Conservation (phyloP, 2,888 invertebrate genomes). For the Oeneis ivallda region DNA sequence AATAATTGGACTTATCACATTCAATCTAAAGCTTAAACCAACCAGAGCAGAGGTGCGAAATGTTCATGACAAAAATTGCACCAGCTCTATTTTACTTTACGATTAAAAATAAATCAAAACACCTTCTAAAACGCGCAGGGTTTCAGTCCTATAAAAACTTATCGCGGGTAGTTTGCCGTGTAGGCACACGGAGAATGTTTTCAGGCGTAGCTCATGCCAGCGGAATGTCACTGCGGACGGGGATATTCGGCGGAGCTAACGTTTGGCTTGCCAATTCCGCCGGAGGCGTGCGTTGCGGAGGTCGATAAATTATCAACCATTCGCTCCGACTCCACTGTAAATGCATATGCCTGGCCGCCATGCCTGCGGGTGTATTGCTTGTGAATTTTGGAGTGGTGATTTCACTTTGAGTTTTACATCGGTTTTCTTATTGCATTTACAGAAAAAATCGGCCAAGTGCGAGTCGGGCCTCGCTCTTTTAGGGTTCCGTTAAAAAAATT, state of each 20-base stretch:
- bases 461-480: too few species aligned
- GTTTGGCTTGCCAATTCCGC: slow-evolving; percentile 21
- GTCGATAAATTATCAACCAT: slow-evolving; percentile 21
- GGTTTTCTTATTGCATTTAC: too few species aligned
- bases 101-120: too few species aligned
- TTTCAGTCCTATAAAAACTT: not conserved
- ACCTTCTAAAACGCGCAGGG: too few species aligned
- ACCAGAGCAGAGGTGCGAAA: too few species aligned
- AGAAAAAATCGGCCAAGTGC: too few species aligned
- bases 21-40: too few species aligned
- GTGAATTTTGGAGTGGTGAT: slow-evolving; percentile 2
- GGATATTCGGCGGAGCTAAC: slow-evolving; percentile 9
- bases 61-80: too few species aligned
- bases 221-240: slow-evolving; percentile 13
- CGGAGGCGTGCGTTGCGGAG: slow-evolving; percentile 5
- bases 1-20: too few species aligned
- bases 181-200: not conserved
- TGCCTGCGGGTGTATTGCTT: slow-evolving; percentile 22
- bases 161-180: not conserved
- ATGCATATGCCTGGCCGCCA: slow-evolving; percentile 24
- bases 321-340: slow-evolving; percentile 23
- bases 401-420: slow-evolving; percentile 6
- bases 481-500: too few species aligned
- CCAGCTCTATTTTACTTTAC: too few species aligned
- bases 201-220: not conserved